Percentiles rank a stretch among this genome's conserved stretches.
Conservation (phyloP, 2,888 invertebrate genomes). For the Drosophila atripex region DNA sequence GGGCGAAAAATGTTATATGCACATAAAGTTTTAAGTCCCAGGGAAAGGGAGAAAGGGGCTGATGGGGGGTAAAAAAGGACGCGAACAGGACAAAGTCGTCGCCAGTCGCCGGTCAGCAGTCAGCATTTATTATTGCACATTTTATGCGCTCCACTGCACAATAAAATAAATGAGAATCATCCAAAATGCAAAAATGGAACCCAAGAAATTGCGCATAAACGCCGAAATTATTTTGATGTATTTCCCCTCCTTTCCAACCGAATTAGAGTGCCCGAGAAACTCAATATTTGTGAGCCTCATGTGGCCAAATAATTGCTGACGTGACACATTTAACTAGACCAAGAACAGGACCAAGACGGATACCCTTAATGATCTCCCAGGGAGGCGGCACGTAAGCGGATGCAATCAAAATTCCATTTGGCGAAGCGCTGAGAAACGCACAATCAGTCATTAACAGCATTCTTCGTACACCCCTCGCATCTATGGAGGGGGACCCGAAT, state of each 20-base stretch:
- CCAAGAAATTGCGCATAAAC: conserved; percentile 52
- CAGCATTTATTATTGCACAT: conserved; percentile 75
- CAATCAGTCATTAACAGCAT: conserved; percentile 75
- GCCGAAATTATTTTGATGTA: conserved; percentile 52
- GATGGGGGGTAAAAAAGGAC: background rate
- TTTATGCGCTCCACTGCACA: conserved; percentile 71
- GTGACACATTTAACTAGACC: conserved; percentile 53
- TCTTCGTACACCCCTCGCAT: conserved; percentile 12
- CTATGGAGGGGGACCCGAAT: background rate
- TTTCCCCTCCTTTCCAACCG: conserved; percentile 5
- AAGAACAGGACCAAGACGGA: conserved; percentile 40
- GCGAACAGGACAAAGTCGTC: conserved; percentile 52
- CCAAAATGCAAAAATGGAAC: conserved; percentile 45
- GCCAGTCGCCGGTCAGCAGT: conserved; percentile 50
- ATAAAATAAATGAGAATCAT: conserved; percentile 52
- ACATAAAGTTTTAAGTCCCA: conserved; percentile 64
- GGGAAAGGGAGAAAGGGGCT: background rate
- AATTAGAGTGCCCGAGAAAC: background rate
- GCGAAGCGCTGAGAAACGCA: conserved; percentile 67
- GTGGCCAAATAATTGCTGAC: conserved; percentile 51
- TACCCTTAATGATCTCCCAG: conserved; percentile 35
- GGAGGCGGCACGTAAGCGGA: conserved; percentile 72
- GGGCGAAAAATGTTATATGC: conserved; percentile 52
- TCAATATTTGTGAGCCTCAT: conserved; percentile 37
- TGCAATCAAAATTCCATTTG: conserved; percentile 79